Evolutionary conservation across 2,113 vertebrate genomes (phyloP).

Genomic region (Excalfactoria chinensis): DNA sequence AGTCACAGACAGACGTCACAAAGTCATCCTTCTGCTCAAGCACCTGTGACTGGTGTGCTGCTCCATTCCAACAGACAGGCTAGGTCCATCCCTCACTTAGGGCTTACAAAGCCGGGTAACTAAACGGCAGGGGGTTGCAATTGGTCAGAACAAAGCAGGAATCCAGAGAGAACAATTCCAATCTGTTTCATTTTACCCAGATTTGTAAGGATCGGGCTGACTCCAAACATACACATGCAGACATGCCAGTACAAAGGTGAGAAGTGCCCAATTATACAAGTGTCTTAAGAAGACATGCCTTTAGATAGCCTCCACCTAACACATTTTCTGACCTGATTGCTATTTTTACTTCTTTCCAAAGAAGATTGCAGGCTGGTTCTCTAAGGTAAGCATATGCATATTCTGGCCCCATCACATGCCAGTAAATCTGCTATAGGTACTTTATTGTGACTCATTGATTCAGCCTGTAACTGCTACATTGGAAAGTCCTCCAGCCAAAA

Average conservation of each 20-base stretch:
- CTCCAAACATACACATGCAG: neutral
- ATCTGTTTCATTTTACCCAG: neutral
- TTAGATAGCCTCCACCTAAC: neutral
- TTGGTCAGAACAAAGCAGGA: neutral
- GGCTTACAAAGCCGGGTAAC: neutral
- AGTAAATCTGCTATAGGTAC: neutral
- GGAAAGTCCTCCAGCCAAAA: neutral
- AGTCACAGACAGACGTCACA: neutral
- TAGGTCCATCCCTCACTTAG: rapidly evolving
- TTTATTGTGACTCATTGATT: neutral
- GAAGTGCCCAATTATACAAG: rapidly evolving
- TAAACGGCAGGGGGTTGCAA: neutral
- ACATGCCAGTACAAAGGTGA: neutral
- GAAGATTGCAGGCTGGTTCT: neutral
- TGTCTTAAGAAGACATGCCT: neutral
- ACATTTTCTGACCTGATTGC: neutral
- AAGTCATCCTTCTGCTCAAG: neutral
- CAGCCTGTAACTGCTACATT: neutral
- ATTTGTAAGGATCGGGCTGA: neutral
- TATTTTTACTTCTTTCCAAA: neutral
- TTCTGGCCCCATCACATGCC: rapidly evolving
- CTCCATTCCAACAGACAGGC: neutral
- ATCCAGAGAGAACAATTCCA: neutral
- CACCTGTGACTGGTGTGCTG: rapidly evolving
- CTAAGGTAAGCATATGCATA: neutral